Evolutionary conservation across 23 tunicate species (phyloP), one percentile per base, ranked within the genome.

Genomic region (Halocynthia aurantium): DNA sequence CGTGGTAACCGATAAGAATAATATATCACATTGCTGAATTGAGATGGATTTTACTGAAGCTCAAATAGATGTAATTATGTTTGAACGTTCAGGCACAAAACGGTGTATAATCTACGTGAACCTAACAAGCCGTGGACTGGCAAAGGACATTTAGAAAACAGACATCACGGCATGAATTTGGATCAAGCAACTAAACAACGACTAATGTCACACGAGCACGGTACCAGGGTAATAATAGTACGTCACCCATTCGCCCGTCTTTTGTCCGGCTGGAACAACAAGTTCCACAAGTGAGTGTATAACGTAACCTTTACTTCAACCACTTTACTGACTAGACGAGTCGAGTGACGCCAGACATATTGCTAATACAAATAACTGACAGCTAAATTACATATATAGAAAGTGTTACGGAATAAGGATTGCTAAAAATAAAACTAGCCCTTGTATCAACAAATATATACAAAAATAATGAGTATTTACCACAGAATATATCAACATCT

Each of bases 161-260:
- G 83, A 10, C 64, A 78, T 7, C 73, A 52, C 53, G 82, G 69
- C 22, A 60, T 55, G 49, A 15, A 58, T 10, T 73, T 84, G 12
- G 57, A 78, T 21, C 64, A 60, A 22, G 60, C 9, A 6, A 57
- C 50, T 44, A 84, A 78, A 70, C 21, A 69, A 51, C 18, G 11
- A 40, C 78, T 84, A 53, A 71, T 71, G 77, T 50, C 44, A 22
- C 70, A 77, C 40, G 22, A 74, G 56, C 5, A 13, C 4, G 78
- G 66, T 19, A 57, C 77, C 11, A 73, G 89, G 49, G 83, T 84
- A 8, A 61, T 84, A 6, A 66, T 67, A 8, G 80, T 84, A 7
- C 89, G 89, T 12, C 89, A 84, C 49, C 89, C 89, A 6, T 84
- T 84, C 62, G 83, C 89, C 0, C 54, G 89, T 13, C 52, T 84